Conservation (phyloP, 1,140 invertebrate genomes). For the Hyles euphorbiae region DNA sequence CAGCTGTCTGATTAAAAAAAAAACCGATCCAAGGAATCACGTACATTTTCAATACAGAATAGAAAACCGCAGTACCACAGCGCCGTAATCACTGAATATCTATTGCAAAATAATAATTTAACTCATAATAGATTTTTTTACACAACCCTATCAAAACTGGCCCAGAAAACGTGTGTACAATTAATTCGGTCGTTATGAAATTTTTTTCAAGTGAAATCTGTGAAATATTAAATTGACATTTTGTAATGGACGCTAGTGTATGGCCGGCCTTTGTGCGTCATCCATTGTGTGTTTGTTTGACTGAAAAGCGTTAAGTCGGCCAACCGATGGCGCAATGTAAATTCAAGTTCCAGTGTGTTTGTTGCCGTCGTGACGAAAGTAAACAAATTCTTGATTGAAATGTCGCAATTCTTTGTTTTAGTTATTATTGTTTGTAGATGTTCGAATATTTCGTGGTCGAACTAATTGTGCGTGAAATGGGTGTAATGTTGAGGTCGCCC, state of each 20-base stretch:
- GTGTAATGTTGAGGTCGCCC: not conserved
- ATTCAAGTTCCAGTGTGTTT: constrained; percentile 48
- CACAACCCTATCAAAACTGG: constrained; percentile 44
- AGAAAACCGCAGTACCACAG: constrained; percentile 62
- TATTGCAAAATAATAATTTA: constrained; percentile 71
- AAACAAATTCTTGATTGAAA: constrained; percentile 23
- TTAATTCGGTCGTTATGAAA: constrained; percentile 62
- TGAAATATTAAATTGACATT: constrained; percentile 61
- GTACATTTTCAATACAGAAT: constrained; percentile 56
- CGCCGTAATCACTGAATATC: constrained; percentile 49
- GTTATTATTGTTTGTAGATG: too few species aligned
- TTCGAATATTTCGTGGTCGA: too few species aligned
- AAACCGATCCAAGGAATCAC: constrained; percentile 59
- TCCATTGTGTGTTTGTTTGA: constrained; percentile 32
- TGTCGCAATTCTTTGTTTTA: constrained; percentile 5
- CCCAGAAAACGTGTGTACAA: constrained; percentile 49
- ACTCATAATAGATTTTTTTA: constrained; percentile 31
- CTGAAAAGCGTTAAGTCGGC: constrained; percentile 54
- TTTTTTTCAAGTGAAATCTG: constrained; percentile 48
- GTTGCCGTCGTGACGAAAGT: constrained; percentile 31
- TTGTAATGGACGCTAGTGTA: constrained; percentile 32
- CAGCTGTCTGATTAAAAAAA: constrained; percentile 28
- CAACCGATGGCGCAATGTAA: constrained; percentile 41
- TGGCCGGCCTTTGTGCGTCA: constrained; percentile 34
- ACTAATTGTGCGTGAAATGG: too few species aligned